A percentile compares a stretch with the other conserved stretches of the same genome.
Conservation (phyloP, 2,888 invertebrate genomes). For the Netelia melanura region DNA sequence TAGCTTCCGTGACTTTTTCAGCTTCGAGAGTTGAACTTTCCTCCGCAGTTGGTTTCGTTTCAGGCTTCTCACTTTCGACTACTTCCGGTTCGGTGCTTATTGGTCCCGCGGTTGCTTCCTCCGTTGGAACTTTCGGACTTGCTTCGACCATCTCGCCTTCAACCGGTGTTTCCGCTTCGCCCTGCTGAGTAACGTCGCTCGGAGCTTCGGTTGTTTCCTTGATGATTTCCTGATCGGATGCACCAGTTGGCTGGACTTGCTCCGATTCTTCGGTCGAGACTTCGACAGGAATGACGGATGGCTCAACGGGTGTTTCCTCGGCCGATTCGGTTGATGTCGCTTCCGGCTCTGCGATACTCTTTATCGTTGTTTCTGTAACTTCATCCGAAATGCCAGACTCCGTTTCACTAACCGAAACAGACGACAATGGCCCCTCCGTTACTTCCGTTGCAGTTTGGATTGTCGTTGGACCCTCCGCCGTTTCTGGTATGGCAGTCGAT, state of each 20-base stretch:
- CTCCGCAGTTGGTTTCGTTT: conserved; percentile 30
- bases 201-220: conserved; percentile 64
- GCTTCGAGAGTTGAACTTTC: conserved; percentile 45
- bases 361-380: conserved; percentile 55
- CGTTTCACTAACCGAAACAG: conserved; percentile 46
- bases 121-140: conserved; percentile 35
- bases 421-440: not conserved
- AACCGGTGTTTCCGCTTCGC: conserved; percentile 24
- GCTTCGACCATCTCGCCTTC: conserved; percentile 43
- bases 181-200: conserved; percentile 57
- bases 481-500: conserved; percentile 35
- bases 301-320: conserved; percentile 8
- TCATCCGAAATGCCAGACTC: conserved; percentile 59
- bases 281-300: conserved; percentile 10
- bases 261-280: conserved; percentile 9
- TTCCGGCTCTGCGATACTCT: conserved; percentile 55
- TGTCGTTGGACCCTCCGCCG: conserved; percentile 28
- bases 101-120: conserved; percentile 18
- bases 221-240: conserved; percentile 7
- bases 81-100: conserved; percentile 10
- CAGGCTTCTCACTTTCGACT: conserved; percentile 34
- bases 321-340: not conserved
- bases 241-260: conserved; percentile 13
- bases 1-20: conserved; percentile 50
- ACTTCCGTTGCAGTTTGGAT: conserved; percentile 51